These are phyloP conservation scores for honey bee (Apis mellifera) DNA, from an alignment of 1,140 invertebrate species.

Conservation along the genomic window Amel_HAv3.1 CM009940.2:11926501-11927000, in stretches of 20 bases:
- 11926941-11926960: constrained; percentile 62
- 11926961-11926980: neutral
- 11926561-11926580: neutral
- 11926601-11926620: neutral
- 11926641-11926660: neutral
- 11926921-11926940: constrained; percentile 66
- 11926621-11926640: neutral
- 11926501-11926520: neutral
- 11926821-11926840: constrained; percentile 52
- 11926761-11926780: constrained; percentile 38
- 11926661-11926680: neutral
- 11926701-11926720: constrained; percentile 5
- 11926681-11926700: constrained; percentile 6
- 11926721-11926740: constrained; percentile 31
- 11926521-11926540: neutral
- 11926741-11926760: constrained; percentile 55
- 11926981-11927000: constrained; percentile 24
- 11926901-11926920: constrained; percentile 68
- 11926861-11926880: constrained; percentile 40
- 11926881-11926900: constrained; percentile 62
- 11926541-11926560: neutral
- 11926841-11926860: constrained; percentile 36
- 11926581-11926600: neutral
- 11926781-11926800: constrained; percentile 1
- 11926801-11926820: constrained; percentile 41